Base-by-base conservation (phyloP, 2,797 vertebrate species). In the Echiichthys vipera region DNA sequence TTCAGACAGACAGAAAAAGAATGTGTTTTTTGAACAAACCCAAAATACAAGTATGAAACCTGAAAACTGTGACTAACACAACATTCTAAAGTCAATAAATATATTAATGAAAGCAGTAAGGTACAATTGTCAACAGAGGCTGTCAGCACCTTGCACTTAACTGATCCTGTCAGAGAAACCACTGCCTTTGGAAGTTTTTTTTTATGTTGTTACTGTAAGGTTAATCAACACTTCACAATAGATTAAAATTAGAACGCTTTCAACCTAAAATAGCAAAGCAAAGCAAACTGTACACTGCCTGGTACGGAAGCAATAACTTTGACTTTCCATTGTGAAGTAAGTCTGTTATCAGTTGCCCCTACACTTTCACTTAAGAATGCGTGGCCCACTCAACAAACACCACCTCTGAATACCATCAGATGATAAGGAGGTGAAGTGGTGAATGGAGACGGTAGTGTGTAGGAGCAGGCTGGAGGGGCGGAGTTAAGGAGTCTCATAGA, bases 301-400 rank as follows among this genome's bases (percentile, higher is more conserved):
- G 71, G 83, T 64, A 81, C 49, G 6, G 75, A 80, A 64, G 49
- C 61, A 66, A 73, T 74, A 67, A 62, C 66, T 86, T 37, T 32
- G 49, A 78, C 49, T 84, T 65, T 81, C 54, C 30, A 51, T 76
- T 73, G 69, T 78, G 74, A 83, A 85, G 80, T 63, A 43, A 79
- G 75, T 20, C 29, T 24, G 70, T 86, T 88, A 88, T 88, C 86
- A 79, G 70, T 2, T 70, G 54, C 39, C 39, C n/a, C 24, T 27
- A 13, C 74, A 71, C 74, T 88, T 75, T 89, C 75, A 62, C 80
- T 85, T 15, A 58, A 83, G 70, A 84, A 87, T 83, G 66, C 58
- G 58, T 5, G 5, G 15, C 22, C 34, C 45, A 3, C 51, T 84
- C 51, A 57, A 39, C 67, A 77, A 86, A 80, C 71, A 80, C 45